These are phyloP conservation scores for Mohoua ochrocephala DNA, from an alignment of 2,113 vertebrate species.

Conservation along the genomic window DNA sequence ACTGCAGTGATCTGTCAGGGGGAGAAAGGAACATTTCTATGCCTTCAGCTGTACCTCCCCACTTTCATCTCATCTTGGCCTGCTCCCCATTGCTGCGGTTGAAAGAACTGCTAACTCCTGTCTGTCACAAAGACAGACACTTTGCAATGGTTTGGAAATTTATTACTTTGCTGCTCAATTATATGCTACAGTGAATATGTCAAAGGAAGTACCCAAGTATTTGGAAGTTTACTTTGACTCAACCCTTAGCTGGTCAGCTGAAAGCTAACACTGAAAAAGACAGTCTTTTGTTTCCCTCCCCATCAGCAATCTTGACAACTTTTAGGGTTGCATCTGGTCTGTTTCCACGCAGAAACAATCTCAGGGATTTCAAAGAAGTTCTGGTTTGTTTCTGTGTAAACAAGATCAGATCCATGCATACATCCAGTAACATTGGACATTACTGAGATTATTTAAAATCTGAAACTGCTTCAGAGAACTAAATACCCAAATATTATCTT, in stretches of 20 bases:
- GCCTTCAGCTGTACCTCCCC: not conserved
- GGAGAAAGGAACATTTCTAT: not conserved
- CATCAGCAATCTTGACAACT: not conserved
- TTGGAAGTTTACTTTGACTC: slow-evolving; percentile 8
- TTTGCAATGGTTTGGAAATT: not conserved
- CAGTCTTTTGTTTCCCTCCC: not conserved
- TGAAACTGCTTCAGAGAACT: not conserved
- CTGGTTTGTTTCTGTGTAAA: not conserved
- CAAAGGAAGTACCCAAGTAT: not conserved
- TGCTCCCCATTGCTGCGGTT: accelerated
- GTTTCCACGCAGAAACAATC: not conserved
- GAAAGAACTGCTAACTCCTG: not conserved
- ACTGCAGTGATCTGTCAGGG: not conserved
- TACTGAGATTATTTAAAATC: not conserved
- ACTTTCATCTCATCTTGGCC: not conserved
- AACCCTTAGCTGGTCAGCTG: not conserved
- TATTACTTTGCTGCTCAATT: not conserved
- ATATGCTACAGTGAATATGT: not conserved
- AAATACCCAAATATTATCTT: not conserved
- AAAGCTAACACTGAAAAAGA: not conserved
- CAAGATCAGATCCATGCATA: not conserved
- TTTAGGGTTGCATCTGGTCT: not conserved
- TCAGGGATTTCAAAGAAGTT: not conserved
- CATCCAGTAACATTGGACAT: not conserved
- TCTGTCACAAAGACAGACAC: not conserved